phyloP scores from a whole-genome alignment of 2,888 invertebrate genomes.

The Spodoptera picta region DNA sequence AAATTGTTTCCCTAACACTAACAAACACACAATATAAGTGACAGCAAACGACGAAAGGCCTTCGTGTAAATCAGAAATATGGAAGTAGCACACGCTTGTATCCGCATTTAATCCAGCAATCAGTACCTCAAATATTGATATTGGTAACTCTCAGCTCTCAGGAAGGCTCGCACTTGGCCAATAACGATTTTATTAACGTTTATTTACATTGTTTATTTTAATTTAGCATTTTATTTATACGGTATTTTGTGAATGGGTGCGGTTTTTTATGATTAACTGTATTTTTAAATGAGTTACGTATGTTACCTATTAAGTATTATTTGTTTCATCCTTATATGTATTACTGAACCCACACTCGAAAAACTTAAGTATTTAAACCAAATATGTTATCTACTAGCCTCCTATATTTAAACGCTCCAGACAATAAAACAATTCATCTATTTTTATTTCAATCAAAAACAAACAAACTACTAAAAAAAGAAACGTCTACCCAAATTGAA shows the following conservation, averaged over 20 bases:
- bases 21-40: too few species aligned
- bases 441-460: background rate
- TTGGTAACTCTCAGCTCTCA: slow-evolving; percentile 48
- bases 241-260: background rate
- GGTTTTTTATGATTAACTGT: background rate
- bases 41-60: background rate
- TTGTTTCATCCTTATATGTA: too few species aligned
- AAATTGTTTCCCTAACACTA: too few species aligned
- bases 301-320: too few species aligned
- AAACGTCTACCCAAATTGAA: slow-evolving; percentile 9
- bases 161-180: slow-evolving; percentile 47
- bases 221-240: slow-evolving; percentile 22
- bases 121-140: slow-evolving; percentile 59
- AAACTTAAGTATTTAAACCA: too few species aligned
- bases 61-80: slow-evolving; percentile 46
- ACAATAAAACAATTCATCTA: too few species aligned
- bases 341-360: too few species aligned
- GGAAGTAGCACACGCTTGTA: slow-evolving; percentile 50
- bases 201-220: slow-evolving; percentile 45
- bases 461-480: slow-evolving; percentile 2
- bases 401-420: too few species aligned
- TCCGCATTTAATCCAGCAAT: slow-evolving; percentile 59
- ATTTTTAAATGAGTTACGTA: too few species aligned
- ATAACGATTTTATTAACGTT: slow-evolving; percentile 52
- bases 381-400: too few species aligned